Evolutionary conservation across 2,797 vertebrate species (phyloP), one percentile per base, ranked within the genome.

Genomic region (Orestias chungarensis): DNA sequence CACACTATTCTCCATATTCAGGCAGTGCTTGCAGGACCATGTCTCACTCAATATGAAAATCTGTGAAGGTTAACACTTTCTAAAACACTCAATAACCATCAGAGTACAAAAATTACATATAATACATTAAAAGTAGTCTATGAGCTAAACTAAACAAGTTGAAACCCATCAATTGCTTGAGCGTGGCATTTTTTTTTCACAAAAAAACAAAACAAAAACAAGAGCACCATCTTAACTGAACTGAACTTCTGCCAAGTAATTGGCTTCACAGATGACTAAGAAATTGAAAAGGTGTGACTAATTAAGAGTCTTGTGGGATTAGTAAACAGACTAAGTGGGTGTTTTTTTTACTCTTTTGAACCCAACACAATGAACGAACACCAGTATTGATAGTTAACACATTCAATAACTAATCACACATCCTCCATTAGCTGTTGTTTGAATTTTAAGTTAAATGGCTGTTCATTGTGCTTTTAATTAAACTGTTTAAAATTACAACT

Each of bases 401-500:
- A 80, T 74, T 71, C 47, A 66, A 49, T 11, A n/a, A 71, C 61
- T 71, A 71, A 81, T 78, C 68, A 64, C 27, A 70, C 62, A 75
- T 68, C 71, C 67, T 75, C 38, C 66, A 52, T 84, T 71, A 64
- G 64, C 52, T 10, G 64, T 54, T 76, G 69, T 76, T 76, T 77
- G 50, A 62, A 59, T 74, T 83, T 68, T 81, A 57, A 78, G 69
- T 84, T 62, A 78, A 81, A 83, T 64, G 52, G 67, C 67, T 70
- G 61, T 82, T 81, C 76, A 84, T 74, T 87, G 68, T 83, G 69
- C 70, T 83, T 59, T 67, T 86, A 78, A 82, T 87, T 85, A 86
- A 87, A 83, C 33, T 79, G 79, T 86, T 68, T 84, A 83, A 78
- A 85, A 87, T 83, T 78, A 84, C 61, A 74, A 77, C 72, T 81